Conservation (phyloP, 2,888 invertebrate genomes). For the Blastobasis adustella region DNA sequence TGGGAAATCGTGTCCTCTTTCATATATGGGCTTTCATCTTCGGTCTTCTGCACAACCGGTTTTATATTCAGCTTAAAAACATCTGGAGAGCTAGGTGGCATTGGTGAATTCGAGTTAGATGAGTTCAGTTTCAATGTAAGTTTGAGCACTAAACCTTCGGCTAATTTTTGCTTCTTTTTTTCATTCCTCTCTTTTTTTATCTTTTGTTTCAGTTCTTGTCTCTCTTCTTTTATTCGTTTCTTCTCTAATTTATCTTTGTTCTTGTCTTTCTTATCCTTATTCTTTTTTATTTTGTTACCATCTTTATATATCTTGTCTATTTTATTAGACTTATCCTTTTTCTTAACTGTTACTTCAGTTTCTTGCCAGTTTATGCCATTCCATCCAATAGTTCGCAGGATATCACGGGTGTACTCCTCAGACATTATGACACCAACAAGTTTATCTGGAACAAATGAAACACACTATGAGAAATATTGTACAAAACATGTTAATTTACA, state of each 20-base stretch:
- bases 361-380: slow-evolving; percentile 86
- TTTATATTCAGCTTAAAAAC: slow-evolving; percentile 83
- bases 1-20: slow-evolving; percentile 51
- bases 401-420: slow-evolving; percentile 81
- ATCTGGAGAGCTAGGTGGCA: slow-evolving; percentile 81
- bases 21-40: slow-evolving; percentile 35
- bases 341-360: slow-evolving; percentile 63
- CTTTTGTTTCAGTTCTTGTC: slow-evolving; percentile 77
- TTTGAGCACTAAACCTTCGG: slow-evolving; percentile 81
- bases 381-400: slow-evolving; percentile 93
- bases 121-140: slow-evolving; percentile 85
- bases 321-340: slow-evolving; percentile 78
- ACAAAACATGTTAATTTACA: slow-evolving; percentile 12
- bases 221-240: slow-evolving; percentile 80
- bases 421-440: slow-evolving; percentile 77
- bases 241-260: slow-evolving; percentile 77
- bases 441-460: slow-evolving; percentile 72
- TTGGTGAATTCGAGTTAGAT: slow-evolving; percentile 76
- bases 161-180: slow-evolving; percentile 75
- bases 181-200: slow-evolving; percentile 81
- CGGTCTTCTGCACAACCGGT: slow-evolving; percentile 79
- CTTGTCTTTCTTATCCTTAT: slow-evolving; percentile 82
- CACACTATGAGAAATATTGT: slow-evolving; percentile 6
- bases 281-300: slow-evolving; percentile 76
- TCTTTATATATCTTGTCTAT: slow-evolving; percentile 80